Percentiles rank a stretch among this genome's conserved stretches.
These are phyloP conservation scores for Sternarchorhynchus goeldii DNA, from an alignment of 2,797 vertebrate species.

Conservation along the genomic window DNA sequence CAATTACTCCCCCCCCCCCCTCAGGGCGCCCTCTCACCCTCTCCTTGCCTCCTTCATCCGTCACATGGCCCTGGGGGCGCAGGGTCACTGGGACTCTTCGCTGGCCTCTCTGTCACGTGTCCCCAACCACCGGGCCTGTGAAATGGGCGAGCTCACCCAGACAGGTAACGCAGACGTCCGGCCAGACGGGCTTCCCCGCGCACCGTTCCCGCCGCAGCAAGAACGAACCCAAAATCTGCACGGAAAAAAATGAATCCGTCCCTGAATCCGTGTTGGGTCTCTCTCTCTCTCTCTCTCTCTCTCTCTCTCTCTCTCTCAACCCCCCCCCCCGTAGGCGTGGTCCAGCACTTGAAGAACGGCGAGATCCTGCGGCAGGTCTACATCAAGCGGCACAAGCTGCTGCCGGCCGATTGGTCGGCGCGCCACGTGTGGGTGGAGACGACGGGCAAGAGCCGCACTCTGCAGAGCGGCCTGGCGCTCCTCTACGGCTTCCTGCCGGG, in stretches of 20 bases:
- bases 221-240: too few relatives aligned
- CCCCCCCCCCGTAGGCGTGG: conserved; percentile 78
- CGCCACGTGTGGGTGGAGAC: conserved; percentile 90
- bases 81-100: conserved; percentile 83
- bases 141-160: conserved; percentile 96
- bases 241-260: too few relatives aligned
- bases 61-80: conserved; percentile 85
- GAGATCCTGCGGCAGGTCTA: conserved; percentile 87
- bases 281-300: conserved; percentile 1
- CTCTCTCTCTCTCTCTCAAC: conserved; percentile 10
- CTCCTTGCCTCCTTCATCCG: conserved; percentile 84
- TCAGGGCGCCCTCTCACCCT: conserved; percentile 88
- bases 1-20: background rate
- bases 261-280: background rate
- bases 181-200: too few relatives aligned
- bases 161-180: conserved; percentile 77
- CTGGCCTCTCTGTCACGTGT: conserved; percentile 85
- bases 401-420: conserved; percentile 78
- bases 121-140: conserved; percentile 87
- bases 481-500: conserved; percentile 87
- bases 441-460: conserved; percentile 91
- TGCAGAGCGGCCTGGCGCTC: conserved; percentile 91
- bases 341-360: conserved; percentile 92
- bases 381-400: conserved; percentile 81
- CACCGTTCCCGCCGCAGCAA: too few relatives aligned